Conservation (phyloP, 1,140 invertebrate species). For the Sarcophaga bullata region DNA sequence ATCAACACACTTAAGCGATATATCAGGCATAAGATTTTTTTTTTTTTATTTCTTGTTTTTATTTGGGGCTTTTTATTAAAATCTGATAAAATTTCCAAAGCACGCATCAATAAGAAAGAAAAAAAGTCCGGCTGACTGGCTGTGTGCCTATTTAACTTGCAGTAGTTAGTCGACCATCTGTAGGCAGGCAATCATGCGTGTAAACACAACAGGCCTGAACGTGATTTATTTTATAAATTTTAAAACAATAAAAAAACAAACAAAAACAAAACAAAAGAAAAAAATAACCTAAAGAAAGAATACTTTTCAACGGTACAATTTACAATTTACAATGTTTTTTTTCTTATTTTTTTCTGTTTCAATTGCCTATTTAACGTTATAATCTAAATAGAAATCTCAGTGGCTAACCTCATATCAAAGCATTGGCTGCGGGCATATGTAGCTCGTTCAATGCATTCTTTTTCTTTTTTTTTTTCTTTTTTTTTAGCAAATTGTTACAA, state of each 20-base stretch:
- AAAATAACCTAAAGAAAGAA: background rate
- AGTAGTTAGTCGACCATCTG: too few relatives aligned
- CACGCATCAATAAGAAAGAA: constrained; percentile 8
- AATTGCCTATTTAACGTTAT: background rate
- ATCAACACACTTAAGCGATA: background rate
- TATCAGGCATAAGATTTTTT: too few relatives aligned
- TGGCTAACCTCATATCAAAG: background rate
- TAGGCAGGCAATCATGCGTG: background rate
- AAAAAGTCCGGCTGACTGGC: background rate
- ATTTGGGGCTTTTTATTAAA: background rate
- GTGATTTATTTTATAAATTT: background rate
- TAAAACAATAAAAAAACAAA: background rate
- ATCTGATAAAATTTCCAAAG: constrained; percentile 37
- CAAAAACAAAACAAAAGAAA: background rate
- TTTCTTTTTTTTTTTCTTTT: background rate
- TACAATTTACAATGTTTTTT: too few relatives aligned
- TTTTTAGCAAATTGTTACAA: constrained; percentile 31
- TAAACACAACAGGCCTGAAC: constrained; percentile 9
- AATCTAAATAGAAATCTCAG: constrained; percentile 21
- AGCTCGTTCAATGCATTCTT: background rate
- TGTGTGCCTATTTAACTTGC: too few relatives aligned
- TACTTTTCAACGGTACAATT: background rate
- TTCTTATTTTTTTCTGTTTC: background rate
- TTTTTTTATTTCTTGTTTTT: too few relatives aligned
- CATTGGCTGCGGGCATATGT: background rate